These are phyloP conservation scores for Tenrec ecaudatus DNA, from an alignment of 2,113 vertebrate genomes.

Conservation along the genomic window DNA sequence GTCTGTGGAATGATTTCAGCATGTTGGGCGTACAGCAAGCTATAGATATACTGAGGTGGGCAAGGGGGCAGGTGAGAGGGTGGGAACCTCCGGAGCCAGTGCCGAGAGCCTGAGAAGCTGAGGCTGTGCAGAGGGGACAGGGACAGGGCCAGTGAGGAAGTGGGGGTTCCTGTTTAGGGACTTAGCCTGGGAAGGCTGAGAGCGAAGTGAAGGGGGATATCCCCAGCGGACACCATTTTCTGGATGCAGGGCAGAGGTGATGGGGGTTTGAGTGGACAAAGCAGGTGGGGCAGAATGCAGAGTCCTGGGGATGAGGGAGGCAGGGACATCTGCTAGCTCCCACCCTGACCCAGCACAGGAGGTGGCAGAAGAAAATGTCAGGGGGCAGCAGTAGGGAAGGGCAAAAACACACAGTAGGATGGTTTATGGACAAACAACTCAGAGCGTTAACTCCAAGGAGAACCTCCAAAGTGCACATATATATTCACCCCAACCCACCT, in stretches of 20 bases:
- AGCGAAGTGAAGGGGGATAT: neutral
- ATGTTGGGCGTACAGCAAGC: neutral
- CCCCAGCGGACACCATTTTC: neutral
- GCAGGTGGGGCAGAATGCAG: neutral
- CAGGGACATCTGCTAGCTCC: neutral
- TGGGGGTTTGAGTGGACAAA: neutral
- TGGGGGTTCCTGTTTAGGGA: no score
- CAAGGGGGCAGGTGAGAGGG: no score
- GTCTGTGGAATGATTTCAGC: neutral
- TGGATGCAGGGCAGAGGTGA: neutral
- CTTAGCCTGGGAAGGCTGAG: neutral
- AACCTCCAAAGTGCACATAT: neutral
- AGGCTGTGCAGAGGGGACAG: accelerated
- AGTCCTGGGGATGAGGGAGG: neutral
- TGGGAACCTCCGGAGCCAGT: neutral
- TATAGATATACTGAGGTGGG: neutral
- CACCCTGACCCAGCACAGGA: no score
- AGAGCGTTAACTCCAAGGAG: neutral
- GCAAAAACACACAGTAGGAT: neutral
- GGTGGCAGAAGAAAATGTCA: neutral
- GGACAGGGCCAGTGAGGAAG: neutral
- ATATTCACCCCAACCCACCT: no score
- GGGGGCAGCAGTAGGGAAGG: neutral
- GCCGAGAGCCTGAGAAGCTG: neutral
- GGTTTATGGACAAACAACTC: neutral